Conservation (phyloP, 2,888 invertebrate species). For the Aphidoletes aphidimyza region DNA sequence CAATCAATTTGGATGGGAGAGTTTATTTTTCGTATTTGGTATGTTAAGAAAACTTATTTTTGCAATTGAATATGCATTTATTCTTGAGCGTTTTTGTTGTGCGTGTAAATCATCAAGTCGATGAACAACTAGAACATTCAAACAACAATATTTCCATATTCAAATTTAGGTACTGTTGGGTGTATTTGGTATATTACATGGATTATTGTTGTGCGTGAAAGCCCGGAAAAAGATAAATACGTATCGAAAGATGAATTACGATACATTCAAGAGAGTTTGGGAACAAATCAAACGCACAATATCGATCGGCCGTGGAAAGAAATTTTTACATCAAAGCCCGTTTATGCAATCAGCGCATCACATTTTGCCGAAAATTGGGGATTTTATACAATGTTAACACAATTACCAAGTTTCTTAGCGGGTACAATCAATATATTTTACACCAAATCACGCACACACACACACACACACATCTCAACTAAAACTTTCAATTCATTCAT, state of each 20-base stretch:
- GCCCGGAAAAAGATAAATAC: constrained; percentile 78
- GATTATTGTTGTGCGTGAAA: constrained; percentile 77
- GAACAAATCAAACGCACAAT: constrained; percentile 66
- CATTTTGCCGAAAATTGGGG: constrained; percentile 93
- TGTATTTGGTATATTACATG: constrained; percentile 78
- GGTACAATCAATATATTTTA: constrained; percentile 67
- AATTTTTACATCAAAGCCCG: constrained; percentile 79
- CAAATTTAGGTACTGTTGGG: constrained; percentile 71
- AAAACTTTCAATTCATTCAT: not conserved
- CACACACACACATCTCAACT: too few relatives aligned
- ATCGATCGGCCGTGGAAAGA: constrained; percentile 80
- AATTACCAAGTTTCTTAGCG: constrained; percentile 83
- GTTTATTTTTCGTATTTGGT: constrained; percentile 85
- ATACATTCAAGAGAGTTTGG: constrained; percentile 75
- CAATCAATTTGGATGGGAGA: constrained; percentile 79
- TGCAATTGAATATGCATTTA: too few relatives aligned
- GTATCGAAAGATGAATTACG: constrained; percentile 79
- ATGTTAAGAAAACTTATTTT: constrained; percentile 53
- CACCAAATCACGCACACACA: too few relatives aligned
- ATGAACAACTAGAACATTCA: not conserved
- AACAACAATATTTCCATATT: not conserved
- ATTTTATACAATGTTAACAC: constrained; percentile 85
- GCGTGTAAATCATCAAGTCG: not conserved
- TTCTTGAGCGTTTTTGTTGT: too few relatives aligned
- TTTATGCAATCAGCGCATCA: constrained; percentile 85